Evolutionary conservation across 1,140 invertebrate genomes (phyloP), one percentile per base, ranked within the genome.

Genomic region (Papilio helenus): DNA sequence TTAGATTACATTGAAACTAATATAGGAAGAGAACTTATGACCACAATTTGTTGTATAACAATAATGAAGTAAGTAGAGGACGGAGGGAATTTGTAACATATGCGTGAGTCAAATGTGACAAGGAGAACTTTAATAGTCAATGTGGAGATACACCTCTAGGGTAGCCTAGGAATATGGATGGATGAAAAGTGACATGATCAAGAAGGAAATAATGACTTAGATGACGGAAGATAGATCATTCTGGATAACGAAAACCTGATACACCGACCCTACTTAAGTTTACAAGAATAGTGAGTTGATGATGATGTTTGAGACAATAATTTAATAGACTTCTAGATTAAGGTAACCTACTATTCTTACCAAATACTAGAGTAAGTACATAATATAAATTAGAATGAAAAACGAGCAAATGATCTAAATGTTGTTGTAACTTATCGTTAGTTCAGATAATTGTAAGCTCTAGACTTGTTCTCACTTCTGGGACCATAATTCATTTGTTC

Each of bases 1-100:
- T 34, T 80, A n/a, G 51, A 74, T 80, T 79, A 73, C 68, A 80
- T 80, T 34, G 76, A 74, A 80, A 74, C 44, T 77, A 65, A 76
- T 51, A 65, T 80, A 79, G 77, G 82, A 83, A 80, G 79, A 72
- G 58, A 80, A 71, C 61, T 72, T 65, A 42, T 23, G 42, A 26
- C 74, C 79, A 76, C 72, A 79, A 39, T 16, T 71, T 61, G 44
- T 81, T 81, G 46, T 76, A 81, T 76, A 79, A 74, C 39, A 26
- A n/a, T 72, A 20, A 26, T 26, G 23, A 42, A 71, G 65, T 71
- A 71, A 71, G 34, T 71, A 18, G 34, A 39, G 34, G 34, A 39
- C 34, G 34, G 34, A 39, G 34, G 34, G 8, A 39, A 39, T 26
- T 29, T 14, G 23, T 61, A n/a, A 55, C 4, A 55, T 55, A 55